A percentile compares a stretch with the other conserved stretches of the same genome.
Conservation (phyloP, 64 coral and sea anemone species). For the Trachythela sp. region DNA sequence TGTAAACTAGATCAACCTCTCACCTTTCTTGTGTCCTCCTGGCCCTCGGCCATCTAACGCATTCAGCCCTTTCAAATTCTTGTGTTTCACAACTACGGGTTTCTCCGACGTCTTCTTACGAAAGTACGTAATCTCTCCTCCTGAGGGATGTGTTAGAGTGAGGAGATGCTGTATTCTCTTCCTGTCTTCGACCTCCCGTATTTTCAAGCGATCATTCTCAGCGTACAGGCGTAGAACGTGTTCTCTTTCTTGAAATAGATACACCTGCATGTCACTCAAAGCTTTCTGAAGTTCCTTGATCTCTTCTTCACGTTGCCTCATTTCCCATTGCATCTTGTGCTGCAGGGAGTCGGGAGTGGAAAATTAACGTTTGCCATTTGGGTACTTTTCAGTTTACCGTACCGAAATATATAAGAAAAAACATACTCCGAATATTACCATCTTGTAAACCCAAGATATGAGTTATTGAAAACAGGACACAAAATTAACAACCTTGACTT, state of each 20-base stretch:
- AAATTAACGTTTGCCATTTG: background rate
- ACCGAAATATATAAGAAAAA: too few relatives aligned
- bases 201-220: constrained; percentile 16
- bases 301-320: constrained; percentile 15
- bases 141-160: constrained; percentile 59
- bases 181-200: constrained; percentile 67
- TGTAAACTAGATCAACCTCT: too few relatives aligned
- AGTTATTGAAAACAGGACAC: too few relatives aligned
- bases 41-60: constrained; percentile 60
- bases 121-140: constrained; percentile 93
- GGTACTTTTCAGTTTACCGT: background rate
- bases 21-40: constrained; percentile 91
- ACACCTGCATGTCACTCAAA: constrained; percentile 18
- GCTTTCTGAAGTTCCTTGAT: constrained; percentile 20
- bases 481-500: too few relatives aligned
- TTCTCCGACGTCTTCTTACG: constrained; percentile 79
- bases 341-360: background rate
- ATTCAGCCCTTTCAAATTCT: background rate
- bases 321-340: constrained; percentile 26
- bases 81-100: constrained; percentile 64
- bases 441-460: too few relatives aligned
- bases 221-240: constrained; percentile 9
- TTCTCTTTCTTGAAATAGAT: constrained; percentile 9
- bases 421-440: too few relatives aligned
- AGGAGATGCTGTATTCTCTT: constrained; percentile 93